These are phyloP conservation scores for Chloropsis cyanopogon DNA, from an alignment of 2,113 vertebrate species.

Conservation along the genomic window DNA sequence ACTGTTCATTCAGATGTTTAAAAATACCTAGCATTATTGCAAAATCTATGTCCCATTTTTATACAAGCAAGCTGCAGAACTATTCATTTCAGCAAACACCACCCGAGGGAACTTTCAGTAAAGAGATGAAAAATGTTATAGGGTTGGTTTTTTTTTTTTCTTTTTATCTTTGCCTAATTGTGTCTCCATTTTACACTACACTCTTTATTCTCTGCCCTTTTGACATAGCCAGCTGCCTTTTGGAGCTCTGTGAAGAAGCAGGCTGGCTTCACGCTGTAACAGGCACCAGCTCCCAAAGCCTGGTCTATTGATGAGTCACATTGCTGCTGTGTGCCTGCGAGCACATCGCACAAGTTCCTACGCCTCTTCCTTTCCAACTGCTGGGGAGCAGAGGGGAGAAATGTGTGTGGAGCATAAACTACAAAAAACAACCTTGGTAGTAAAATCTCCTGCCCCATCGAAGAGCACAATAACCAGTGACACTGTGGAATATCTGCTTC, in stretches of 20 bases:
- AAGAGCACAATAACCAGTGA: neutral
- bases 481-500: slow-evolving; percentile 56
- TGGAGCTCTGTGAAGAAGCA: slow-evolving; percentile 65
- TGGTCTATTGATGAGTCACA: slow-evolving; percentile 67
- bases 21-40: neutral
- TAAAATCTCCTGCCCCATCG: neutral
- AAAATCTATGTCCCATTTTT: neutral
- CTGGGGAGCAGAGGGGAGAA: neutral
- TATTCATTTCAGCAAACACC: slow-evolving; percentile 20
- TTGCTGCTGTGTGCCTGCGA: slow-evolving; percentile 56
- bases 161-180: slow-evolving; percentile 65
- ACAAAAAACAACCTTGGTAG: neutral
- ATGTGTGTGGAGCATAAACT: neutral
- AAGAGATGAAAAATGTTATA: slow-evolving; percentile 44
- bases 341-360: neutral
- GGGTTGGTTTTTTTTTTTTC: slow-evolving; percentile 9
- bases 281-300: slow-evolving; percentile 76
- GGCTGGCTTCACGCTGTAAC: slow-evolving; percentile 77
- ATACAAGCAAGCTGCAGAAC: slow-evolving; percentile 12
- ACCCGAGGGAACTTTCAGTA: slow-evolving; percentile 14
- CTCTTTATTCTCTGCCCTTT: slow-evolving; percentile 80
- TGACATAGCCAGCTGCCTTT: slow-evolving; percentile 78
- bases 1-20: neutral
- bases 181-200: slow-evolving; percentile 71
- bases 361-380: neutral